A percentile compares a stretch with the other conserved stretches of the same genome.
Evolutionary conservation across 23 tunicate genomes (phyloP).

Genomic region (Styela clava): DNA sequence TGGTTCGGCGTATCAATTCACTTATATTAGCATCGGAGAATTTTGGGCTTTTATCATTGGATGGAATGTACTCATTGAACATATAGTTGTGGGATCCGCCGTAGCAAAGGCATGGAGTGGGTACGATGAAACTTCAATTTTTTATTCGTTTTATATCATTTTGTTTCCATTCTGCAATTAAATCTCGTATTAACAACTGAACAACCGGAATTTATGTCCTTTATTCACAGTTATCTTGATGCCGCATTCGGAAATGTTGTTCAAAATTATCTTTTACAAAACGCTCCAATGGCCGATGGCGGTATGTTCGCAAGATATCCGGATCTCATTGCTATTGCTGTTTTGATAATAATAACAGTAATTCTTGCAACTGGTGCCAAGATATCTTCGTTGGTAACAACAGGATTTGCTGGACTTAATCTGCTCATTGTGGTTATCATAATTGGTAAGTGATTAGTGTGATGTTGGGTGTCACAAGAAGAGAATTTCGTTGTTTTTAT

Average conservation of each 20-base stretch:
- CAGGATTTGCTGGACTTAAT: conserved; percentile 52
- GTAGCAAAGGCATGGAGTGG: conserved; percentile 85
- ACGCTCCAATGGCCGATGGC: conserved; percentile 57
- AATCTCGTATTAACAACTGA: too few relatives aligned
- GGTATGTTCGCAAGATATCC: conserved; percentile 54
- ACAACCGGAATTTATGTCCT: too few relatives aligned
- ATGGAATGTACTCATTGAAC: conserved; percentile 71
- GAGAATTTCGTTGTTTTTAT: too few relatives aligned
- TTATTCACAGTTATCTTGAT: conserved; percentile 56
- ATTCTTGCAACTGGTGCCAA: conserved; percentile 59
- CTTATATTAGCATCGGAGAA: conserved; percentile 71
- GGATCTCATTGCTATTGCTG: conserved; percentile 51
- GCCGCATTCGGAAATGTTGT: conserved; percentile 42
- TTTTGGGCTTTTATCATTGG: conserved; percentile 75
- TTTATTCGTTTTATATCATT: too few relatives aligned
- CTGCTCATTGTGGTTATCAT: conserved; percentile 51
- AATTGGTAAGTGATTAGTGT: conserved; percentile 58
- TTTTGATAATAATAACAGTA: conserved; percentile 37
- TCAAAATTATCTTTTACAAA: conserved; percentile 29
- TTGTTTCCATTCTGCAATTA: too few relatives aligned
- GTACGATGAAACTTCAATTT: too few relatives aligned
- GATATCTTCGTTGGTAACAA: conserved; percentile 64
- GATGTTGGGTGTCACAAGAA: background rate
- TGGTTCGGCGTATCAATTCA: conserved; percentile 65
- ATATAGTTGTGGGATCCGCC: conserved; percentile 55